Evolutionary conservation across 2,888 invertebrate species (phyloP).

Genomic region (Trichogramma evanescens): DNA sequence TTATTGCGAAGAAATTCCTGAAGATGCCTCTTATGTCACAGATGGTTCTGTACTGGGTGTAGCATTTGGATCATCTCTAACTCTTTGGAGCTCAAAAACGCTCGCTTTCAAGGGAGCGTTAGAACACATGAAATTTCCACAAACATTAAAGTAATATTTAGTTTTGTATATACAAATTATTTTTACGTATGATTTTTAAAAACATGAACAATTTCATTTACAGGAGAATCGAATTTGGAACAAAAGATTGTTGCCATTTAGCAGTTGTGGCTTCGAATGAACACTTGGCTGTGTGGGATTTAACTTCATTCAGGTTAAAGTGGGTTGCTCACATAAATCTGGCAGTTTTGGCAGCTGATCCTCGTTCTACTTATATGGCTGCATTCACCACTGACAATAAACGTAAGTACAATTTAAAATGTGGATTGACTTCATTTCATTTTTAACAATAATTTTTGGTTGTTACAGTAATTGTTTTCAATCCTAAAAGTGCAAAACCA

Average conservation of each 20-base stretch:
- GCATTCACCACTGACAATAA: conserved; percentile 59
- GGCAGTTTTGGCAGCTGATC: conserved; percentile 54
- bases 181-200: background rate
- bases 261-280: conserved; percentile 54
- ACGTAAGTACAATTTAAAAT: conserved; percentile 49
- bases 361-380: conserved; percentile 61
- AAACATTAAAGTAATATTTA: conserved; percentile 44
- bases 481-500: conserved; percentile 53
- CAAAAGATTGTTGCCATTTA: conserved; percentile 53
- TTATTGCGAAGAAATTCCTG: conserved; percentile 47
- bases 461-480: conserved; percentile 59
- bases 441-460: conserved; percentile 1
- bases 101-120: conserved; percentile 56
- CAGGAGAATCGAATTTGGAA: conserved; percentile 56
- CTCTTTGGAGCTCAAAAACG: conserved; percentile 61
- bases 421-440: background rate
- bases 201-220: conserved; percentile 6
- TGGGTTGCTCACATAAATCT: conserved; percentile 60
- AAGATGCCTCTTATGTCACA: conserved; percentile 59
- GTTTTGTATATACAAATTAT: background rate
- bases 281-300: conserved; percentile 65
- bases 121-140: conserved; percentile 43
- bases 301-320: conserved; percentile 60
- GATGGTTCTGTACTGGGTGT: conserved; percentile 73
- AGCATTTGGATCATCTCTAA: conserved; percentile 60